Evolutionary conservation across 2,797 vertebrate genomes (phyloP).

Genomic region (Geotrypetes seraphini): DNA sequence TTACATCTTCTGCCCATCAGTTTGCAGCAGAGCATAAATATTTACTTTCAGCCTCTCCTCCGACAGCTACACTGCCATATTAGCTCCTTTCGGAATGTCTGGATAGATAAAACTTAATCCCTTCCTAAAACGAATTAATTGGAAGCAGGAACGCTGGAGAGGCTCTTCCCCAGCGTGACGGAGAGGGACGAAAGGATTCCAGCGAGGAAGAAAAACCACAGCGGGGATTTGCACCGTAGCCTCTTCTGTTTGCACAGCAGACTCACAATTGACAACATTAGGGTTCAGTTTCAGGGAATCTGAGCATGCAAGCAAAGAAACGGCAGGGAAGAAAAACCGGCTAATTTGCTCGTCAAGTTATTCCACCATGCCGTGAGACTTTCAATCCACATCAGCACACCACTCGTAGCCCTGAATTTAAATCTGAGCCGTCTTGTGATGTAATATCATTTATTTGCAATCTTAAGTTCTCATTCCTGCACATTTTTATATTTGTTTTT

Average conservation of each 20-base stretch:
- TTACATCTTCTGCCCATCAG: too few relatives aligned
- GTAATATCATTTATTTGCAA: too few relatives aligned
- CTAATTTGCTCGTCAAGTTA: too few relatives aligned
- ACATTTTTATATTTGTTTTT: too few relatives aligned
- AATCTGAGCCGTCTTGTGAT: too few relatives aligned
- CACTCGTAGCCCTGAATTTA: too few relatives aligned
- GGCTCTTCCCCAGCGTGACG: conserved; percentile 23
- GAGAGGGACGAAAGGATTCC: conserved; percentile 36
- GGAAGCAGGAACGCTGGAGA: conserved; percentile 34
- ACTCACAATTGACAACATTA: conserved; percentile 42
- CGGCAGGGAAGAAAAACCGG: too few relatives aligned
- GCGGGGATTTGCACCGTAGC: conserved; percentile 20
- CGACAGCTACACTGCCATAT: conserved; percentile 12
- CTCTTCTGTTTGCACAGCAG: conserved; percentile 50
- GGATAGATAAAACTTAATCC: conserved; percentile 17
- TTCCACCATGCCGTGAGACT: too few relatives aligned
- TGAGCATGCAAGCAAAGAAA: too few relatives aligned
- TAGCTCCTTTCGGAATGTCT: conserved; percentile 25
- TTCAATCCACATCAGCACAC: too few relatives aligned
- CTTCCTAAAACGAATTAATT: conserved; percentile 42
- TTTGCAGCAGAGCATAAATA: conserved; percentile 24
- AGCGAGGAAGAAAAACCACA: conserved; percentile 34
- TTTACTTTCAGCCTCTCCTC: conserved; percentile 7
- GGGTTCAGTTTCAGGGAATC: conserved; percentile 42
- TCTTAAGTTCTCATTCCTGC: too few relatives aligned